Conservation (phyloP, 2,888 invertebrate genomes). For the Drosophila quasianomalipes region DNA sequence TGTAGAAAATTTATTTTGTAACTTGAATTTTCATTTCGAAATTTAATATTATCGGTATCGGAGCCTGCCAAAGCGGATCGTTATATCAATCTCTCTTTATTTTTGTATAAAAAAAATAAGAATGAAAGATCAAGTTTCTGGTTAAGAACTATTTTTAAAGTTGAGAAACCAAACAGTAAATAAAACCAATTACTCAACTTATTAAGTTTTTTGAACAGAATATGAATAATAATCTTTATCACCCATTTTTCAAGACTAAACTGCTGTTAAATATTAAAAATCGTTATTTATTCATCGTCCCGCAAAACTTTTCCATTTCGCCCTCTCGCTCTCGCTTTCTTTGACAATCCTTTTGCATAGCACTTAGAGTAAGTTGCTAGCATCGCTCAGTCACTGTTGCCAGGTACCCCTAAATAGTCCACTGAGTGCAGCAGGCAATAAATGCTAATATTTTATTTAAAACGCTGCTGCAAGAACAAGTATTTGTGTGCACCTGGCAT, state of each 20-base stretch:
- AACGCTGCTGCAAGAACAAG: slow-evolving; percentile 49
- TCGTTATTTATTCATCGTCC: background rate
- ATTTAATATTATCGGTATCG: no score
- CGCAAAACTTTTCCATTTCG: background rate
- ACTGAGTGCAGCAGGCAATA: slow-evolving; percentile 73
- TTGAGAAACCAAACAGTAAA: background rate
- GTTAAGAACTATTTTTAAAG: background rate
- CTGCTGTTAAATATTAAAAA: background rate
- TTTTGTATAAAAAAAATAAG: background rate
- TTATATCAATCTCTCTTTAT: background rate
- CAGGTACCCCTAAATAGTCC: slow-evolving; percentile 45
- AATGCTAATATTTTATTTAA: slow-evolving; percentile 77
- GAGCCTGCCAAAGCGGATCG: no score
- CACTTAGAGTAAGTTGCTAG: slow-evolving; percentile 49
- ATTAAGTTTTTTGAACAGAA: background rate
- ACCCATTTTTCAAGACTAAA: slow-evolving; percentile 1
- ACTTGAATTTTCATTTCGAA: background rate
- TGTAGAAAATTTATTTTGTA: background rate
- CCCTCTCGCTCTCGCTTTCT: no score
- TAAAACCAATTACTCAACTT: background rate
- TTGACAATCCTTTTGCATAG: slow-evolving; percentile 30
- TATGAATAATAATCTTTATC: background rate
- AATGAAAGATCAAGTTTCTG: background rate
- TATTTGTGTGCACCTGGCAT: slow-evolving; percentile 33
- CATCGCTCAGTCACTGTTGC: background rate